Evolutionary conservation across 64 coral and sea anemone genomes (phyloP), one percentile per base, ranked within the genome.

Genomic region (Porites lutea): DNA sequence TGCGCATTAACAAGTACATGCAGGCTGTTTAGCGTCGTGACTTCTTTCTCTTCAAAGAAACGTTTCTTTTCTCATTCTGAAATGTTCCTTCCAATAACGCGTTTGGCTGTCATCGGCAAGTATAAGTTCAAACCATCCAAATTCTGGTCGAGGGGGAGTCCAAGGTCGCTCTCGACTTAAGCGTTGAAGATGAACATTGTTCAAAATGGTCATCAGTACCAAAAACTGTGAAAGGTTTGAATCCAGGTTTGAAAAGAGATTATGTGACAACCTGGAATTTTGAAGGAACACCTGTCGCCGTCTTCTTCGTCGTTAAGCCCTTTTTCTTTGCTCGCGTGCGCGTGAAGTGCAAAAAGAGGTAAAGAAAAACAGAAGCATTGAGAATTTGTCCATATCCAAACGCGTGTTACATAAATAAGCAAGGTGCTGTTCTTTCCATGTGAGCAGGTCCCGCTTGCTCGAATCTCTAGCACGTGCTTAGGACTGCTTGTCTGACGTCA

Each of bases 71-170:
- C 60, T 55, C 88, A 95, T 86, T 12, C 87, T 45, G 59, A 90
- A 90, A 64, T 87, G 88, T 60, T 95, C 88, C 77, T 95, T 91
- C 93, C 88, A 95, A 75, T 91, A 95, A 27, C 79, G 53, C 5
- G 23, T 15, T 15, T 52, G 87, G 73, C 54, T 63, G 74, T 74
- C 44, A 15, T 86, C 54, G 16, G 48, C 79, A 49, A 62, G 70
- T 15, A 82, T 83, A 14, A 86, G 2, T 75, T 92, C 81, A 23
- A 92, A 92, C 90, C 90, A 92, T 8, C 90, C 90, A 73, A 65
- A 70, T 16, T 60, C 71, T 52, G 80, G 81, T 48, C 90, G 61
- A 23, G 82, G 90, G 37, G 79, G 21, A 23, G 48, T 72, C 90
- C 90, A 87, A 84, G 62, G 77, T 48, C 73, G 59, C n/a, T 83